Conservation (phyloP, 2,888 invertebrate species). For the Dioctria rufipes region DNA sequence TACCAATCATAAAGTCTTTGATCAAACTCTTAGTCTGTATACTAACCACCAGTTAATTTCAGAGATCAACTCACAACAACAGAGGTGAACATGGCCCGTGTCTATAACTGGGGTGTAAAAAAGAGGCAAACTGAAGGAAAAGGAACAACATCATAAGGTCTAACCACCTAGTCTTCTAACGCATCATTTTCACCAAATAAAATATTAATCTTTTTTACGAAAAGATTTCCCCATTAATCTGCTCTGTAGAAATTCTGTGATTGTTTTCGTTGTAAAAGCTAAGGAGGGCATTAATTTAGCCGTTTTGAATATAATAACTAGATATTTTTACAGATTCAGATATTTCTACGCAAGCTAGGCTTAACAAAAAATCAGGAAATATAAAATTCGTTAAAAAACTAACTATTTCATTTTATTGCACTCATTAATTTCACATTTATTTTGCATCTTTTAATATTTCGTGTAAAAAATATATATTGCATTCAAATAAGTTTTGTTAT, state of each 20-base stretch:
- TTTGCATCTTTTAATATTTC: conserved; percentile 28
- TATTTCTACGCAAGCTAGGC: conserved; percentile 1
- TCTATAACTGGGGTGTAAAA: conserved; percentile 98
- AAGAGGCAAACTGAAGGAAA: conserved; percentile 83
- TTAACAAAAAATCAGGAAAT: too few species aligned
- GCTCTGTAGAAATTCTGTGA: neutral
- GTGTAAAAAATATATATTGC: too few species aligned
- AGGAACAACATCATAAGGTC: conserved; percentile 56
- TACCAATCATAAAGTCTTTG: neutral
- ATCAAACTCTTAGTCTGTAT: conserved; percentile 28
- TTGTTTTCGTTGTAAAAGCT: neutral
- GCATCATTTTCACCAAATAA: too few species aligned
- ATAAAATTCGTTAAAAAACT: neutral
- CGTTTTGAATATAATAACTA: neutral
- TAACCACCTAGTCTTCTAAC: neutral
- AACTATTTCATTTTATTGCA: conserved; percentile 25
- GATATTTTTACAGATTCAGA: neutral
- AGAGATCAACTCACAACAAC: conserved; percentile 98
- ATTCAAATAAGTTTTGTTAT: too few species aligned
- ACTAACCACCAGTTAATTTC: conserved; percentile 42
- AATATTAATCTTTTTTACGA: too few species aligned
- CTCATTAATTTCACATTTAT: conserved; percentile 19
- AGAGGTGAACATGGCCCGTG: conserved; percentile 99
- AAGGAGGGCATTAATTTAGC: neutral
- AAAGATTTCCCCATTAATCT: conserved; percentile 14